Percentiles rank a stretch among this genome's conserved stretches.
Conservation (phyloP, 1,140 invertebrate species). For the Vanessa atalanta region DNA sequence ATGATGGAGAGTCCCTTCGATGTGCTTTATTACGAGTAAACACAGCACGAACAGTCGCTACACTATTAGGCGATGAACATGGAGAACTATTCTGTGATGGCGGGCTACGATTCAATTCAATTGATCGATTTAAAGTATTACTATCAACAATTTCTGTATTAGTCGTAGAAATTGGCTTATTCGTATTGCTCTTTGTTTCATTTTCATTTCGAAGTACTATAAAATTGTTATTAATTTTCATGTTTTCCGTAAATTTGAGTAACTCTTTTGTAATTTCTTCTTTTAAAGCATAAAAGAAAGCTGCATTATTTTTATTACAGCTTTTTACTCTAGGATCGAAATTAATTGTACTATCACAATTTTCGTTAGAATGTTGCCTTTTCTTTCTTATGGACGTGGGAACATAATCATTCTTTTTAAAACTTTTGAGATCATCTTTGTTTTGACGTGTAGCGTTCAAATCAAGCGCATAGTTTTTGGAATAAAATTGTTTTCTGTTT, state of each 20-base stretch:
- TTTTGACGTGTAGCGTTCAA: slow-evolving; percentile 26
- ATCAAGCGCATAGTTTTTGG: slow-evolving; percentile 9
- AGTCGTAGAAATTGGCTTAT: slow-evolving; percentile 29
- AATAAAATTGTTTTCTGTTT: slow-evolving; percentile 36
- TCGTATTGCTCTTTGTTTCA: slow-evolving; percentile 43
- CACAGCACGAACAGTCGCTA: slow-evolving; percentile 54
- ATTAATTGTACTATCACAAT: not conserved
- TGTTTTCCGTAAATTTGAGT: slow-evolving; percentile 42
- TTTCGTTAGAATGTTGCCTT: slow-evolving; percentile 16
- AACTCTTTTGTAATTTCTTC: slow-evolving; percentile 44
- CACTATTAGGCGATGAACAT: slow-evolving; percentile 63
- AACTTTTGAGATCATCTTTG: slow-evolving; percentile 23
- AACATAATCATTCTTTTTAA: slow-evolving; percentile 43
- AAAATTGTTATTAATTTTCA: slow-evolving; percentile 47
- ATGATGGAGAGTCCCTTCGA: slow-evolving; percentile 41
- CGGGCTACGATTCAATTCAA: slow-evolving; percentile 37
- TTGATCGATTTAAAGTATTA: slow-evolving; percentile 31
- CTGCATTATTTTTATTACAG: slow-evolving; percentile 21
- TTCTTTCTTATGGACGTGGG: slow-evolving; percentile 48
- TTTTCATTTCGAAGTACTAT: slow-evolving; percentile 64
- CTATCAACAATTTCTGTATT: slow-evolving; percentile 37
- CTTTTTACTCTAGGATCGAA: slow-evolving; percentile 6
- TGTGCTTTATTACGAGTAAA: slow-evolving; percentile 36
- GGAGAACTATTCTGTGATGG: slow-evolving; percentile 63
- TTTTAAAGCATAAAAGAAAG: slow-evolving; percentile 8